Evolutionary conservation across 2,888 invertebrate genomes (phyloP).

Genomic region (Agrilus mali): DNA sequence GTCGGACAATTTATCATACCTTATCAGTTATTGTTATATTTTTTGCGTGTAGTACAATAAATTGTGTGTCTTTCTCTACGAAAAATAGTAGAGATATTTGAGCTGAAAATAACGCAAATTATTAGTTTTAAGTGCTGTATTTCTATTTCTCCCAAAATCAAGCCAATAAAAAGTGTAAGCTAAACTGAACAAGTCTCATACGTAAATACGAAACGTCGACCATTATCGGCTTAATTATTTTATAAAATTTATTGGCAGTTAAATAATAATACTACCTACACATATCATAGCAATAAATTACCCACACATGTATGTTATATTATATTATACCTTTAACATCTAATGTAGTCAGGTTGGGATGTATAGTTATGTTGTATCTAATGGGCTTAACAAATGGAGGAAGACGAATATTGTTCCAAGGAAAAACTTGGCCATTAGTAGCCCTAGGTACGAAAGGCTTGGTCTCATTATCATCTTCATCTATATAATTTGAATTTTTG

Average conservation of each 20-base stretch:
- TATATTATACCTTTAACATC: constrained; percentile 63
- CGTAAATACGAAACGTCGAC: no score
- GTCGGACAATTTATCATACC: constrained; percentile 25
- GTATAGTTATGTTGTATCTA: constrained; percentile 79
- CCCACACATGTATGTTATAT: no score
- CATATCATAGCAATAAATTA: no score
- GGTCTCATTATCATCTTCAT: constrained; percentile 50
- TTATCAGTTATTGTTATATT: constrained; percentile 79
- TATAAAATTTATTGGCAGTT: no score
- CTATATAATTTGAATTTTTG: constrained; percentile 47
- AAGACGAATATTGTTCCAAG: constrained; percentile 64
- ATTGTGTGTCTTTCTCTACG: constrained; percentile 68
- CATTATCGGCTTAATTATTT: no score
- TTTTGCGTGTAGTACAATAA: constrained; percentile 73
- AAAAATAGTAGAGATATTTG: constrained; percentile 78
- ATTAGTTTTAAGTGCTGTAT: constrained; percentile 15
- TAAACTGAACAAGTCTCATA: no score
- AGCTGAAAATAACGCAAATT: constrained; percentile 38
- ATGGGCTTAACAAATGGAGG: constrained; percentile 68
- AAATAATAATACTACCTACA: no score
- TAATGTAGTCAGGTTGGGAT: constrained; percentile 83
- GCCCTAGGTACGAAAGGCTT: constrained; percentile 52
- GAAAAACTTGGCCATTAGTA: constrained; percentile 63
- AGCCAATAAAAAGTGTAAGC: no score
- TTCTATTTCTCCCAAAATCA: no score